Evolutionary conservation across 2,888 invertebrate genomes (phyloP).

Genomic region (Ligdia adustata): DNA sequence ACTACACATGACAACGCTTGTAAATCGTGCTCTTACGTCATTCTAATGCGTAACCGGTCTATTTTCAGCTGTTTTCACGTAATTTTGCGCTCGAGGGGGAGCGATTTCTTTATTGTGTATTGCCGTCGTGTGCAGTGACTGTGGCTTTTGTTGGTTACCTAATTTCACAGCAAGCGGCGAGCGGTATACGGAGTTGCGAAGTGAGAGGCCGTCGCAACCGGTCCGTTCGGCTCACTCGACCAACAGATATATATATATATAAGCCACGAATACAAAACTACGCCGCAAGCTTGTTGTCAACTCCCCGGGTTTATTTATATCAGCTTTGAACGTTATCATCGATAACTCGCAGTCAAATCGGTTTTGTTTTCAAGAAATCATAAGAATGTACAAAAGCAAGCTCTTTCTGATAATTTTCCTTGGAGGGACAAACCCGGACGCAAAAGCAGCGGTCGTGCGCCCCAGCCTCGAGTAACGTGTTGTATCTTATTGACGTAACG

Average conservation of each 20-base stretch:
- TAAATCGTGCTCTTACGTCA: slow-evolving; percentile 54
- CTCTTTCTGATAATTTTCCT: slow-evolving; percentile 51
- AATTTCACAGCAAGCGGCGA: slow-evolving; percentile 76
- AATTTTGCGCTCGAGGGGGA: slow-evolving; percentile 49
- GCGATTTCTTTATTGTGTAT: slow-evolving; percentile 67
- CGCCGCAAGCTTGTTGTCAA: slow-evolving; percentile 54
- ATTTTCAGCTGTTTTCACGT: slow-evolving; percentile 52
- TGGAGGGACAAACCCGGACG: slow-evolving; percentile 75
- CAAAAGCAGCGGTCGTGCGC: slow-evolving; percentile 70
- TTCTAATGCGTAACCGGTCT: slow-evolving; percentile 40
- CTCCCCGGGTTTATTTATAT: slow-evolving; percentile 35
- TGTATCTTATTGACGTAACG: slow-evolving; percentile 81
- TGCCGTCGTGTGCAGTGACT: slow-evolving; percentile 63
- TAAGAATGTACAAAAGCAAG: slow-evolving; percentile 20
- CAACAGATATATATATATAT: slow-evolving; percentile 59
- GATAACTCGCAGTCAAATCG: slow-evolving; percentile 42
- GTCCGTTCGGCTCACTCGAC: slow-evolving; percentile 73
- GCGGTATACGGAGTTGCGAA: slow-evolving; percentile 78
- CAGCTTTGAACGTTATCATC: slow-evolving; percentile 21
- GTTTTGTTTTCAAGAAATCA: slow-evolving; percentile 50
- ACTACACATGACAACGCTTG: slow-evolving; percentile 45
- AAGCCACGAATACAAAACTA: slow-evolving; percentile 57
- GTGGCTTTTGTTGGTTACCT: slow-evolving; percentile 79
- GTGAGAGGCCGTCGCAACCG: slow-evolving; percentile 82
- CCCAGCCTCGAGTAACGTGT: slow-evolving; percentile 75